phyloP scores from a whole-genome alignment of 2,797 vertebrate species.

The Phalanger gymnotis region DNA sequence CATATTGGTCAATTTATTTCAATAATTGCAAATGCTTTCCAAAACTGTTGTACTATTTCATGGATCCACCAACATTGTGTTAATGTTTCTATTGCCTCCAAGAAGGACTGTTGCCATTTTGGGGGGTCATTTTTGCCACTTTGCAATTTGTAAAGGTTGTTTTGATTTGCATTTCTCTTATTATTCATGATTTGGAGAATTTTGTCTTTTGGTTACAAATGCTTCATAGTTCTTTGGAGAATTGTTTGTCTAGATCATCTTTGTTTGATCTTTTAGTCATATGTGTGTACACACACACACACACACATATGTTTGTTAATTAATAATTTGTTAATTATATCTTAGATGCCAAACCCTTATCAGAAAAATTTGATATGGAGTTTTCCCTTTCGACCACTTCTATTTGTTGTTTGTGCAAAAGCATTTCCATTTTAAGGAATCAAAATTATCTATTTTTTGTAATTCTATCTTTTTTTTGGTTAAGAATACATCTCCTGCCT shows the following conservation, averaged over 20 bases:
- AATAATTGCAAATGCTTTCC: background rate
- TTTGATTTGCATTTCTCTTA: background rate
- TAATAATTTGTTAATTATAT: background rate
- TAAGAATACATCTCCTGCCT: background rate
- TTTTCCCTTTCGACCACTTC: background rate
- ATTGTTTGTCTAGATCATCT: too few relatives aligned
- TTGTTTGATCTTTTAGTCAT: too few relatives aligned
- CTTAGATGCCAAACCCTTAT: too few relatives aligned
- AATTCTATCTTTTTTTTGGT: background rate
- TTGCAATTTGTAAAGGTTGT: background rate
- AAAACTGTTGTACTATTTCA: background rate
- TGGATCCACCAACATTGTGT: background rate
- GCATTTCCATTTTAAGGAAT: background rate
- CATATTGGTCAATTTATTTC: background rate
- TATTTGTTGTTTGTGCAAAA: background rate
- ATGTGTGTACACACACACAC: background rate
- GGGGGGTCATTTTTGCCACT: background rate
- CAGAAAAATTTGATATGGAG: background rate
- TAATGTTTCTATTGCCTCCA: background rate
- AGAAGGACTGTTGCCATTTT: background rate
- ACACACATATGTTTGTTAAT: too few relatives aligned
- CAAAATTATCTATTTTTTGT: background rate
- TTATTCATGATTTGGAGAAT: too few relatives aligned
- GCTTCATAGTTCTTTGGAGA: too few relatives aligned
- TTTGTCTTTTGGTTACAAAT: too few relatives aligned